A percentile compares a stretch with the other conserved stretches of the same genome.
Conservation (phyloP, 2,113 vertebrate species). For the Ptychochromis oligacanthus region DNA sequence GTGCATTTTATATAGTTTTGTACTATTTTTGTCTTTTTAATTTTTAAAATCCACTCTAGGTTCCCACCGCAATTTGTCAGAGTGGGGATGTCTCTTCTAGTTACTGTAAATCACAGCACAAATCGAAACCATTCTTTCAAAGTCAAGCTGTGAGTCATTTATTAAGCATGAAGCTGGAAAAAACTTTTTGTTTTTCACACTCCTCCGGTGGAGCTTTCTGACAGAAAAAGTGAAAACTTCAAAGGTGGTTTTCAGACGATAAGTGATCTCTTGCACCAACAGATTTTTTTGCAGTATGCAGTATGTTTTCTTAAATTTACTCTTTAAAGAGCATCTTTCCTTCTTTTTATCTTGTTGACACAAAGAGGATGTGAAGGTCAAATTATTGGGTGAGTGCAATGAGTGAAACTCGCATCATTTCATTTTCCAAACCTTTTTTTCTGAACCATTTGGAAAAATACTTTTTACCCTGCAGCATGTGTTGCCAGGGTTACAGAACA, state of each 20-base stretch:
- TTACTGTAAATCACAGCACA: not conserved
- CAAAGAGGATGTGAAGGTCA: constrained; percentile 29
- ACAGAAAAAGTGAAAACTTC: constrained; percentile 39
- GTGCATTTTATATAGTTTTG: not conserved
- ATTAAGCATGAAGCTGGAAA: constrained; percentile 39
- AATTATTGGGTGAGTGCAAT: not conserved
- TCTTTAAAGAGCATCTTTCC: constrained; percentile 12
- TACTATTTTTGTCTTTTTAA: not conserved
- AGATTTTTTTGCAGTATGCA: not conserved
- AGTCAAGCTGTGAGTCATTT: constrained; percentile 39
- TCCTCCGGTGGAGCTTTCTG: not conserved
- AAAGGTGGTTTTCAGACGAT: constrained; percentile 4
- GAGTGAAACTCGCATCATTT: constrained; percentile 23
- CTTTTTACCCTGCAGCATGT: constrained; percentile 26
- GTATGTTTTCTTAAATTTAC: constrained; percentile 9
- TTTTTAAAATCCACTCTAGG: not conserved
- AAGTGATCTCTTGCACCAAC: not conserved
- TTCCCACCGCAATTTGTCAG: not conserved
- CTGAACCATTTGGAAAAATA: constrained; percentile 13
- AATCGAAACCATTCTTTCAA: constrained; percentile 22
- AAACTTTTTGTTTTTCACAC: constrained; percentile 9
- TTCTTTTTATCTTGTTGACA: constrained; percentile 33
- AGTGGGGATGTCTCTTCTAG: not conserved
- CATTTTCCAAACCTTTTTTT: constrained; percentile 26
- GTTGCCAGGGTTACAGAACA: constrained; percentile 73